phyloP scores from a whole-genome alignment of 2,113 vertebrate genomes.

The Merops nubicus region DNA sequence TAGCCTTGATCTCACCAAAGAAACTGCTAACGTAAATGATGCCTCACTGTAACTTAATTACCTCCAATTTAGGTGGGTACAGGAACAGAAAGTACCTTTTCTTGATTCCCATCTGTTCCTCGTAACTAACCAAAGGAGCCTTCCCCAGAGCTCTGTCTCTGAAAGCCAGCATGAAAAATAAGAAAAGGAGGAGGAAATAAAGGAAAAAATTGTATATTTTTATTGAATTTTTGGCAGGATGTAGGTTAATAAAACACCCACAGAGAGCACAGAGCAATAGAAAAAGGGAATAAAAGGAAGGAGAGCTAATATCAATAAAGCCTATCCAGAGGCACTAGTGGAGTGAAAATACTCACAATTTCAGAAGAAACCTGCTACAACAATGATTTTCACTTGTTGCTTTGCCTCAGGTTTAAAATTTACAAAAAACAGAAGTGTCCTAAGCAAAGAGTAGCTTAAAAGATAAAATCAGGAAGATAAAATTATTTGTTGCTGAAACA shows the following conservation, averaged over 20 bases:
- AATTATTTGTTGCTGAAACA: neutral
- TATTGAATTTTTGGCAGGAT: slow-evolving; percentile 65
- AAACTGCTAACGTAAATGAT: slow-evolving; percentile 66
- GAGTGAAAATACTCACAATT: neutral
- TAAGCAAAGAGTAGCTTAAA: neutral
- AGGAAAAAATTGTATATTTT: slow-evolving; percentile 46
- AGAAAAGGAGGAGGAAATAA: neutral
- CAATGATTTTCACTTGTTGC: slow-evolving; percentile 28
- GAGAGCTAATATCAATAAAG: slow-evolving; percentile 45
- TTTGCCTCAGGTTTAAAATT: neutral
- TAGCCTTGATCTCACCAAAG: slow-evolving; percentile 66
- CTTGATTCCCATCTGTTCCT: slow-evolving; percentile 61
- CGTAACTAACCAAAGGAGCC: slow-evolving; percentile 15
- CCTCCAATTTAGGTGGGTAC: slow-evolving; percentile 51
- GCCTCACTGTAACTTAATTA: slow-evolving; percentile 59
- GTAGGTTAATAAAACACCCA: slow-evolving; percentile 66
- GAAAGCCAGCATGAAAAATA: neutral
- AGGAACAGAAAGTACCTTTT: slow-evolving; percentile 22
- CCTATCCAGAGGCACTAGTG: slow-evolving; percentile 22
- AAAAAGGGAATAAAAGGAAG: slow-evolving; percentile 38
- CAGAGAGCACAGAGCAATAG: slow-evolving; percentile 48
- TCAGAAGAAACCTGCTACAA: slow-evolving; percentile 1
- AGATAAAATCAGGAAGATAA: neutral
- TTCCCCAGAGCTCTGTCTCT: slow-evolving; percentile 14
- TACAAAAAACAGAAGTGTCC: neutral